Conservation (phyloP, 2,797 vertebrate genomes). For the Podargus strigoides region DNA sequence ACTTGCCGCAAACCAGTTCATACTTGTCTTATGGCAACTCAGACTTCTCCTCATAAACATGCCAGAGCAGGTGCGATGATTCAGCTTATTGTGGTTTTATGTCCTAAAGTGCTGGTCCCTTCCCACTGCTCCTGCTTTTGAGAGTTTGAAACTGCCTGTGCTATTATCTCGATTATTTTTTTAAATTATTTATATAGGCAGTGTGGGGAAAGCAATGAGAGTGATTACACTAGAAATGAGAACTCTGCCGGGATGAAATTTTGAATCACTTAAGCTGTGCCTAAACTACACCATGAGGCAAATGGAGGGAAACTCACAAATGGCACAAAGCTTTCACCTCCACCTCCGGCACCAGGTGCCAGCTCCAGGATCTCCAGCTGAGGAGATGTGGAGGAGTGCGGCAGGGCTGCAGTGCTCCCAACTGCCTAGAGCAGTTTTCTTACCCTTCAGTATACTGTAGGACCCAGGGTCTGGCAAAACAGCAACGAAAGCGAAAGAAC, state of each 20-base stretch:
- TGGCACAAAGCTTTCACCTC: background rate
- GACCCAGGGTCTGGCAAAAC: background rate
- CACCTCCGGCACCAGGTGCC: background rate
- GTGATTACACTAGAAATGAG: background rate
- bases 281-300: background rate
- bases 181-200: background rate
- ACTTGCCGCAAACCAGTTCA: background rate
- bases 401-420: background rate
- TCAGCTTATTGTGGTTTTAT: conserved; percentile 7
- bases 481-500: background rate
- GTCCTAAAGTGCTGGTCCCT: conserved; percentile 8
- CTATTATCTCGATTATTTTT: background rate
- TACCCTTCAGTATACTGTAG: background rate
- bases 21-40: conserved; percentile 17
- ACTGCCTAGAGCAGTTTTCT: background rate
- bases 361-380: background rate
- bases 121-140: conserved; percentile 1
- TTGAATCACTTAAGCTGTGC: background rate
- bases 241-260: background rate
- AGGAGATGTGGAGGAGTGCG: background rate
- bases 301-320: background rate
- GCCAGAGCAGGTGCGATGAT: conserved; percentile 5
- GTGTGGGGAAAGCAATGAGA: conserved; percentile 15
- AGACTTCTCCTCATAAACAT: background rate
- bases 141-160: conserved; percentile 8